phyloP scores from a whole-genome alignment of 1,140 invertebrate genomes.

The Temnothorax longispinosus region DNA sequence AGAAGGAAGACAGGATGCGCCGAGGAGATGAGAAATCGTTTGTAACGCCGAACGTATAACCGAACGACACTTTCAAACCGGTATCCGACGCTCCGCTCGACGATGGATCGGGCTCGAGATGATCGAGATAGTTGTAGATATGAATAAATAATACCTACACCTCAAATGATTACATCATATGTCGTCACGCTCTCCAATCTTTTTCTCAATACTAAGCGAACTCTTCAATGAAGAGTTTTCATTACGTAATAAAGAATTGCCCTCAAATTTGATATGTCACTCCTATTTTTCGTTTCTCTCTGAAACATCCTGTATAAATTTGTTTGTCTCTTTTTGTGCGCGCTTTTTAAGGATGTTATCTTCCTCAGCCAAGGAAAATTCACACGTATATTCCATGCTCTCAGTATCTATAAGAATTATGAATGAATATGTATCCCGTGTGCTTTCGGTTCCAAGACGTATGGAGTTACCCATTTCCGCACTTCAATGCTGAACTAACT shows the following conservation, averaged over 20 bases:
- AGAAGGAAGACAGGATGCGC: conserved; percentile 22
- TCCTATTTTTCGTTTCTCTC: neutral
- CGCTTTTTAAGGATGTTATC: neutral
- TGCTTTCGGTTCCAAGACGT: conserved; percentile 12
- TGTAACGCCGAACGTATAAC: conserved; percentile 32
- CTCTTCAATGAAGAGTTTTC: neutral
- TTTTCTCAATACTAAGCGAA: neutral
- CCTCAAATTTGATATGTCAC: neutral
- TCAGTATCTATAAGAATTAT: conserved; percentile 10
- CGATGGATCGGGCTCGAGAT: conserved; percentile 23
- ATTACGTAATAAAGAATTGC: neutral
- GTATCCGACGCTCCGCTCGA: conserved; percentile 37
- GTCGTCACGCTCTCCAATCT: neutral
- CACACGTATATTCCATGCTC: neutral
- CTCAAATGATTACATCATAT: neutral
- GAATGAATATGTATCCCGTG: conserved; percentile 16
- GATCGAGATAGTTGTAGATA: conserved; percentile 35
- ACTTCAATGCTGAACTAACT: conserved; percentile 21
- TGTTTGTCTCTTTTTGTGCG: neutral
- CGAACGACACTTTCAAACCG: conserved; percentile 47
- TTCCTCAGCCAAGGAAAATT: neutral
- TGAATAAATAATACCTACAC: conserved; percentile 33
- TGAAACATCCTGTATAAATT: neutral
- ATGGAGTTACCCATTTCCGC: conserved; percentile 26
- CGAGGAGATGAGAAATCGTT: conserved; percentile 38